phyloP scores from a whole-genome alignment of 2,888 invertebrate species.

The Baronia brevicornis region DNA sequence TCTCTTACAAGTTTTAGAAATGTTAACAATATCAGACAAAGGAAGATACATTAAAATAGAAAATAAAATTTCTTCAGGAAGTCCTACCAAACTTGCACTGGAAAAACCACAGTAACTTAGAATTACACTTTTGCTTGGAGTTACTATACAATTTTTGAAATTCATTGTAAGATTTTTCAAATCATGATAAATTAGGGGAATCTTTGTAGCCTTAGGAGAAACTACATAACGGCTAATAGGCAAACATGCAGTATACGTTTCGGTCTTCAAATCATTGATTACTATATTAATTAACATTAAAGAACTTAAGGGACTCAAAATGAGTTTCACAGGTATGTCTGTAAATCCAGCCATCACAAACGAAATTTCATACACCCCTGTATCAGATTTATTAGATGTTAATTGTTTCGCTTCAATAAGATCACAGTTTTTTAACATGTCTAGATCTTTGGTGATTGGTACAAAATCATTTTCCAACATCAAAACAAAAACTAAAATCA shows the following conservation, averaged over 20 bases:
- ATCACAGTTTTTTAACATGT: conserved; percentile 24
- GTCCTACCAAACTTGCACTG: conserved; percentile 59
- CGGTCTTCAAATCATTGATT: conserved; percentile 40
- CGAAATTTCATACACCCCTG: conserved; percentile 40
- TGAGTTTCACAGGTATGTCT: conserved; percentile 39
- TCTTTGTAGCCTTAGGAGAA: conserved; percentile 43
- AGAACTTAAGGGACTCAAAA: conserved; percentile 50
- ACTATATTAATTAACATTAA: conserved; percentile 49
- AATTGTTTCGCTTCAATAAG: conserved; percentile 31
- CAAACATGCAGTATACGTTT: conserved; percentile 58
- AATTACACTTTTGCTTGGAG: conserved; percentile 73
- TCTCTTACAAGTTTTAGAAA: conserved; percentile 45
- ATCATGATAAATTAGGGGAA: conserved; percentile 53
- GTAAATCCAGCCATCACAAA: conserved; percentile 44
- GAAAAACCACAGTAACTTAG: conserved; percentile 60
- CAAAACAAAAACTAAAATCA: conserved; percentile 44
- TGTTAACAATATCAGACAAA: conserved; percentile 38
- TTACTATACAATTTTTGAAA: conserved; percentile 71
- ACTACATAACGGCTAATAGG: conserved; percentile 55
- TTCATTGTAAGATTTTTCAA: conserved; percentile 61
- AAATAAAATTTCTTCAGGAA: conserved; percentile 57
- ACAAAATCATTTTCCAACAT: conserved; percentile 59
- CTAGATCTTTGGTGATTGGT: conserved; percentile 29
- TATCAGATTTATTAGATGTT: conserved; percentile 33
- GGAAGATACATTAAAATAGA: conserved; percentile 44